Conservation (phyloP, 2,797 vertebrate species). For the Karalla daura region DNA sequence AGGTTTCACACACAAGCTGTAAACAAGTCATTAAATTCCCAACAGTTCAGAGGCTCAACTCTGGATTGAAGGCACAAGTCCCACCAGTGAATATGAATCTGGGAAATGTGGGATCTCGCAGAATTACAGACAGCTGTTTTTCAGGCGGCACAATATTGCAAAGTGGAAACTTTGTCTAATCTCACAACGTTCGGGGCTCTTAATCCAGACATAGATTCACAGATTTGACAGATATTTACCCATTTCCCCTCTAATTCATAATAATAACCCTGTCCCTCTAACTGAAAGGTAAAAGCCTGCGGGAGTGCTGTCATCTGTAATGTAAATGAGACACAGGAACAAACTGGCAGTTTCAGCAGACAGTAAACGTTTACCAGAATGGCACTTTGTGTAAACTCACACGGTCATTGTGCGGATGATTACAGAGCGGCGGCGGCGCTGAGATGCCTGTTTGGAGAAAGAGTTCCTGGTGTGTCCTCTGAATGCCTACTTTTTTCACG, state of each 20-base stretch:
- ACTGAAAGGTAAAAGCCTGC: conserved; percentile 43
- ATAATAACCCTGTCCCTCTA: conserved; percentile 14
- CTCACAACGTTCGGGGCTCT: neutral
- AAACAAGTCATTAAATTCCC: conserved; percentile 55
- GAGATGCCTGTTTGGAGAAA: conserved; percentile 53
- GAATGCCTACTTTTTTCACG: conserved; percentile 49
- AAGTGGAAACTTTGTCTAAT: neutral
- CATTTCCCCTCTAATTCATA: conserved; percentile 45
- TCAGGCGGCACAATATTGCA: neutral
- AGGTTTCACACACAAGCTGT: conserved; percentile 30
- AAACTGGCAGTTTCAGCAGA: conserved; percentile 63
- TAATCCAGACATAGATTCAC: neutral
- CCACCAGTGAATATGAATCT: neutral
- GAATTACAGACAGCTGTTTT: neutral
- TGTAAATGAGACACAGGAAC: conserved; percentile 56
- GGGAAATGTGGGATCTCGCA: neutral
- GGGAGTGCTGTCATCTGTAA: conserved; percentile 38
- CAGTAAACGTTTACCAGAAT: conserved; percentile 63
- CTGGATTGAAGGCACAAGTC: conserved; percentile 17
- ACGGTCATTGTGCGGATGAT: conserved; percentile 74
- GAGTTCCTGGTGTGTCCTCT: conserved; percentile 35
- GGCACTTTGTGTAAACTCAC: conserved; percentile 69
- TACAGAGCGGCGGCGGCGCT: conserved; percentile 59
- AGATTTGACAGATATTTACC: conserved; percentile 47
- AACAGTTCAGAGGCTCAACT: conserved; percentile 14